These are phyloP conservation scores for Poicephalus gulielmi DNA, from an alignment of 2,113 vertebrate genomes.

Conservation along the genomic window DNA sequence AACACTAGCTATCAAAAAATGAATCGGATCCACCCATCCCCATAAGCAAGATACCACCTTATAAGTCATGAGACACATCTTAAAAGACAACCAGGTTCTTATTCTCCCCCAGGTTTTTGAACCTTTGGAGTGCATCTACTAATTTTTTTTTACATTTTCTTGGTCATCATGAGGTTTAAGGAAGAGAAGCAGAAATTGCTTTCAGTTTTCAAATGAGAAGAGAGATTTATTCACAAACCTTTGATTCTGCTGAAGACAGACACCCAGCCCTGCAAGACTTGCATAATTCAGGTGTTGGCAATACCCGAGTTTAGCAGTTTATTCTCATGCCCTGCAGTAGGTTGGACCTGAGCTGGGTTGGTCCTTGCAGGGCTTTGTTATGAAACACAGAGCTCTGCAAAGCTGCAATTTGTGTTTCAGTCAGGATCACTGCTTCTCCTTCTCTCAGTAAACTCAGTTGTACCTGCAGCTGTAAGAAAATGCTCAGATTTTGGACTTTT, in stretches of 20 bases:
- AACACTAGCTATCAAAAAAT: slow-evolving; percentile 24
- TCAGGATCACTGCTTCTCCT: not conserved
- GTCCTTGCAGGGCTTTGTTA: slow-evolving; percentile 8
- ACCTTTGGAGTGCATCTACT: slow-evolving; percentile 23
- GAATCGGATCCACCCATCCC: slow-evolving; percentile 24
- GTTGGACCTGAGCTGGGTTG: not conserved
- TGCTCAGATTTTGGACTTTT: not conserved
- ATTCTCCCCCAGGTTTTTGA: slow-evolving; percentile 12
- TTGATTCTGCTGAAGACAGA: not conserved
- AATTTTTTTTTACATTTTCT: not conserved
- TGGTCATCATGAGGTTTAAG: not conserved
- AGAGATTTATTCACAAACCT: not conserved
- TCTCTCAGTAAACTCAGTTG: not conserved
- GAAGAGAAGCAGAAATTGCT: not conserved
- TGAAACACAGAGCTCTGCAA: not conserved
- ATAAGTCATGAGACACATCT: slow-evolving; percentile 19
- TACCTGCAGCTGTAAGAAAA: not conserved
- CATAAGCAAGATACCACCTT: slow-evolving; percentile 59
- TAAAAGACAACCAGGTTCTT: slow-evolving; percentile 35
- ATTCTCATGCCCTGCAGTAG: slow-evolving; percentile 43
- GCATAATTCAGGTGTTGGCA: slow-evolving; percentile 20
- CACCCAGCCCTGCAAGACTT: not conserved
- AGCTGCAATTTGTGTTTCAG: not conserved
- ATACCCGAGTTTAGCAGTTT: not conserved
- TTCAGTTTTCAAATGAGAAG: not conserved